Percentiles rank a stretch among this genome's conserved stretches.
phyloP scores from a whole-genome alignment of 2,797 vertebrate genomes.

The Choloepus didactylus region DNA sequence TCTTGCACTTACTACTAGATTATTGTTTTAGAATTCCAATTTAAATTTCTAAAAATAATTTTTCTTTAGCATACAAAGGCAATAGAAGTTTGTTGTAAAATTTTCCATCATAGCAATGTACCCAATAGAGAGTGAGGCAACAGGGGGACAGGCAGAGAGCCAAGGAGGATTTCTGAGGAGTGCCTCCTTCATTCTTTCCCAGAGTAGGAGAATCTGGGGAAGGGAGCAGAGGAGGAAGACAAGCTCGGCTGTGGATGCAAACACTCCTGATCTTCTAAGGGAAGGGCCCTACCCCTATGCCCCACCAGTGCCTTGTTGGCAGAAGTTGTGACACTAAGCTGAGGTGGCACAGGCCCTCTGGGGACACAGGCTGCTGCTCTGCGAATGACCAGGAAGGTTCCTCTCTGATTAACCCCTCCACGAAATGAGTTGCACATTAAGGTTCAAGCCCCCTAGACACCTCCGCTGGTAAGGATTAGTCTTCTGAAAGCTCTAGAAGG shows the following conservation, averaged over 20 bases:
- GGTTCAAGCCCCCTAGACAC: neutral
- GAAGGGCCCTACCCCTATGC: too few species aligned
- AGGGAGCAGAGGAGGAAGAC: rapidly evolving
- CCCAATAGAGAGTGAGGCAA: neutral
- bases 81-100: neutral
- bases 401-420: conserved; percentile 13
- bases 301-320: rapidly evolving
- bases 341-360: too few species aligned
- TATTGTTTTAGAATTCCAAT: neutral
- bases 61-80: neutral
- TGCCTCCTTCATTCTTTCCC: neutral
- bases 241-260: neutral
- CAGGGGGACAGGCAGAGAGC: neutral
- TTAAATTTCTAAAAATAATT: neutral
- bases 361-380: neutral
- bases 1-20: neutral
- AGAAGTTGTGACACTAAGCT: neutral
- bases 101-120: neutral
- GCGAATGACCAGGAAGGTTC: neutral
- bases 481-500: conserved; percentile 6
- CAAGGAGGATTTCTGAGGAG: neutral
- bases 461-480: conserved; percentile 36
- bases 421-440: conserved; percentile 22
- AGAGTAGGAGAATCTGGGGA: neutral
- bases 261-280: neutral